Evolutionary conservation across 2,797 vertebrate genomes (phyloP), one percentile per base, ranked within the genome.

Genomic region (Rhodeus uyekii): DNA sequence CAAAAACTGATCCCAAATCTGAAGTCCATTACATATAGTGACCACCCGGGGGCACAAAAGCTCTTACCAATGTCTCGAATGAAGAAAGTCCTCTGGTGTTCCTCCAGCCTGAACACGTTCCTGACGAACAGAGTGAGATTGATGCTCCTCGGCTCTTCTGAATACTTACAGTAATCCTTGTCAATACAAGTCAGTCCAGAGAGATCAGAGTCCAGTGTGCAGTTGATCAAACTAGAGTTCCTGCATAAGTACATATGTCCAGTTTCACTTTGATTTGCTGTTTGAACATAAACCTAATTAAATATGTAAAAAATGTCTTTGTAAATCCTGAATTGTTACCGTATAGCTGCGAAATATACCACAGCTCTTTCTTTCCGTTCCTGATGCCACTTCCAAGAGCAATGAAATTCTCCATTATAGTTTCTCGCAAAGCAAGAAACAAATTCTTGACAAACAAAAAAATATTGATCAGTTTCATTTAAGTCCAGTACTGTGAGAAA

Each of bases 321-420:
- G n/a, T n/a, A n/a, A n/a, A 14, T 46, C 29, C 44, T 18, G 9
- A 22, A 10, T 42, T 4, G 38, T 93, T 86, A 94, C 93, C 93
- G 91, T 19, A 88, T 72, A 5, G 89, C 92, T 34, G 85, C 89
- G 8, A 93, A 87, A 71, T 91, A 85, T 32, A 94, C 86, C 83
- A 94, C 91, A 0, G 82, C 34, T 1, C 92, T 91, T 2, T 85
- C 7, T 5, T 2, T 83, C 27, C 87, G 61, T 32, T 76, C 29
- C 32, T 58, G 64, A 73, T 85, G 39, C 87, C 87, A 87, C 27
- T 55, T 91, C 94, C 94, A 95, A 55, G 64, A 76, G 86, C 94
- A 94, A 83, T 88, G 84, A 83, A 95, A 95, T 2, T 85, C 80
- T 29, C 94, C 92, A 12, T 77, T 89, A 60, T 94, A 94, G 89